Percentiles rank a stretch among this genome's conserved stretches.
Evolutionary conservation across 2,888 invertebrate genomes (phyloP).

Genomic region (Stenichneumon culpator): DNA sequence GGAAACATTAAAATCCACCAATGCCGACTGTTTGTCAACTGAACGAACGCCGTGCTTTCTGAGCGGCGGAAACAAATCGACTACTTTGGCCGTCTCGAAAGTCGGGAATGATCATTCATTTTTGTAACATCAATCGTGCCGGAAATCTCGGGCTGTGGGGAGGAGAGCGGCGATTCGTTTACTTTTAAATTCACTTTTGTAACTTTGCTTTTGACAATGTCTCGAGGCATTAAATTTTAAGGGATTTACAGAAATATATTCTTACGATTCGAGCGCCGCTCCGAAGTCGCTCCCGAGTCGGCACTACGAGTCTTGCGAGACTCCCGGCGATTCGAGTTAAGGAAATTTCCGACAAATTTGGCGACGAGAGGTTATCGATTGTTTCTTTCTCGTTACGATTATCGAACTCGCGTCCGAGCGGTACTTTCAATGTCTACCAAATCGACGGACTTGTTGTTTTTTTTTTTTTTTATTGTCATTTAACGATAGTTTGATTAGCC

Average conservation of each 20-base stretch:
- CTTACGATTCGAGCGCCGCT: neutral
- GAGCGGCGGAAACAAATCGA: constrained; percentile 44
- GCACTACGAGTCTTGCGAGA: neutral
- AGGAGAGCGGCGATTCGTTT: neutral
- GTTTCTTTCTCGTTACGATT: neutral
- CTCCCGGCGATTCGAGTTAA: neutral
- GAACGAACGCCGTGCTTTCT: constrained; percentile 6
- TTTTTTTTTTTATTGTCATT: neutral
- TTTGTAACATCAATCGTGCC: constrained; percentile 20
- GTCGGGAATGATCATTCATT: constrained; percentile 11
- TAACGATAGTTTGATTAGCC: neutral
- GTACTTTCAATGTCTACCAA: neutral
- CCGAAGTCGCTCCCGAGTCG: neutral
- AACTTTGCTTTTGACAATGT: neutral
- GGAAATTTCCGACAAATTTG: neutral
- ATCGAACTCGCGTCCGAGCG: neutral
- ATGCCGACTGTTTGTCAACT: neutral
- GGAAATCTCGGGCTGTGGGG: neutral
- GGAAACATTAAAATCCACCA: neutral
- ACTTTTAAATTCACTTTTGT: constrained; percentile 5
- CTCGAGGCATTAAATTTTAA: neutral
- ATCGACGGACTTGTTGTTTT: constrained; percentile 9
- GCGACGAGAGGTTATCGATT: neutral
- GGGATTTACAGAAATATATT: neutral
- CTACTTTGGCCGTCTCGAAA: neutral